Base-by-base conservation (phyloP, 2,888 invertebrate species). In the Zhuqinia jingwanae region DNA sequence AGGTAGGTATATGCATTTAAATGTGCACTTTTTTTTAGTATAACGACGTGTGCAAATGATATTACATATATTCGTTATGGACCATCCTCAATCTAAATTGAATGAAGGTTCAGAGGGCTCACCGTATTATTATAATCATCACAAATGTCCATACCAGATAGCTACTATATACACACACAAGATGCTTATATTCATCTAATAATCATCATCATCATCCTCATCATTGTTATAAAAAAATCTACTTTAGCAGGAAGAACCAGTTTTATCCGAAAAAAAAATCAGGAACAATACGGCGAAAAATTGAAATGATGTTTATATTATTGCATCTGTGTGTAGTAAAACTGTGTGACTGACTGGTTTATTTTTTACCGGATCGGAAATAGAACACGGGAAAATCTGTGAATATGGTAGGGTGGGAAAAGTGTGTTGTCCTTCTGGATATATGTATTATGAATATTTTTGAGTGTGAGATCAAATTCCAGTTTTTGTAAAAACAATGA, bases 221-320 rank as follows among this genome's bases (percentile, higher is more conserved):
- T 75, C 60, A 75, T 8, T 36, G 36, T 30, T n/a, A n/a, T n/a
- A n/a, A n/a, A n/a, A 27, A 27, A 11, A 15, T 80, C 47, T 65
- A 42, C 73, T 88, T 85, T 88, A 56, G 87, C 22, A 36, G 13
- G 30, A 77, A 85, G 80, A 88, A 88, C 88, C 88, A 88, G 88
- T 88, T 88, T 88, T 85, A 3, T 82, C 10, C 25, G 65, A 25
- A 27, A 42, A 88, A 88, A 88, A 88, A 86, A 85, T 88, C 79
- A 42, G 70, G 73, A 78, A 78, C 78, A 84, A 77, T 83, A 75
- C 82, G 82, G 50, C 81, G 60, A 63, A 68, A 36, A 81, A 56
- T 53, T 42, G 75, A 53, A 73, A 50, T 15, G 17, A 36, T 76
- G 75, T 53, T 56, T 45, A 42, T 45, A 17, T 42, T 17, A 20